phyloP scores from a whole-genome alignment of 1,140 invertebrate genomes.

The Apis florea region DNA sequence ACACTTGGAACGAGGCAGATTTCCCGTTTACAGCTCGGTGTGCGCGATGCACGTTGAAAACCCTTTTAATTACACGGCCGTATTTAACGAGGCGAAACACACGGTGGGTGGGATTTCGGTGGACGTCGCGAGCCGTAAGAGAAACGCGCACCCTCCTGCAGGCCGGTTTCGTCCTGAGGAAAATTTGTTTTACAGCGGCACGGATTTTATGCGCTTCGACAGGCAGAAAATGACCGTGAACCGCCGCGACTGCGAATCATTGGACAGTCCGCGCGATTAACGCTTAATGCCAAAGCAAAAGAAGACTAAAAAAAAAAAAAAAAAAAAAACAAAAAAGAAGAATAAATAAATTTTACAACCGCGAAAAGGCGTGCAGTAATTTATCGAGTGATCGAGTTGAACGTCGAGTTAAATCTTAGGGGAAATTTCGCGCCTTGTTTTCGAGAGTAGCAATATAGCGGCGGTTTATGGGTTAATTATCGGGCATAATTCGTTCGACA shows the following conservation, averaged over 20 bases:
- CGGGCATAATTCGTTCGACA: neutral
- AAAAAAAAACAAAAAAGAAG: too few species aligned
- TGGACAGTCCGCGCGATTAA: neutral
- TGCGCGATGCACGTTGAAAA: slow-evolving; percentile 46
- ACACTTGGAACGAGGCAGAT: slow-evolving; percentile 29
- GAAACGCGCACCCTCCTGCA: neutral
- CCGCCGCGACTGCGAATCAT: slow-evolving; percentile 6
- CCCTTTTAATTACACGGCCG: slow-evolving; percentile 54
- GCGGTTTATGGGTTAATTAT: neutral
- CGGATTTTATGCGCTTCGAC: slow-evolving; percentile 12
- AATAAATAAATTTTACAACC: neutral
- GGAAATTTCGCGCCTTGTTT: neutral
- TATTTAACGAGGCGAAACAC: slow-evolving; percentile 55
- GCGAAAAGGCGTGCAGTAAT: neutral
- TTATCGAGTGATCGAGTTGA: neutral
- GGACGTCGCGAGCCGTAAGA: slow-evolving; percentile 13
- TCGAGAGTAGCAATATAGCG: neutral
- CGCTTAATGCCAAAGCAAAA: neutral
- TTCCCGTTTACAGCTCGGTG: slow-evolving; percentile 14
- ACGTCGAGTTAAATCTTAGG: neutral
- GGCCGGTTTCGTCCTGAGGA: slow-evolving; percentile 4
- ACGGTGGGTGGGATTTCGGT: slow-evolving; percentile 39
- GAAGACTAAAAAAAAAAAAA: neutral
- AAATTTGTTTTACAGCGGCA: slow-evolving; percentile 23
- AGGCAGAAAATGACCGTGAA: slow-evolving; percentile 3